phyloP scores from a whole-genome alignment of 1,140 invertebrate genomes.

The Hesperophylax magnus region DNA sequence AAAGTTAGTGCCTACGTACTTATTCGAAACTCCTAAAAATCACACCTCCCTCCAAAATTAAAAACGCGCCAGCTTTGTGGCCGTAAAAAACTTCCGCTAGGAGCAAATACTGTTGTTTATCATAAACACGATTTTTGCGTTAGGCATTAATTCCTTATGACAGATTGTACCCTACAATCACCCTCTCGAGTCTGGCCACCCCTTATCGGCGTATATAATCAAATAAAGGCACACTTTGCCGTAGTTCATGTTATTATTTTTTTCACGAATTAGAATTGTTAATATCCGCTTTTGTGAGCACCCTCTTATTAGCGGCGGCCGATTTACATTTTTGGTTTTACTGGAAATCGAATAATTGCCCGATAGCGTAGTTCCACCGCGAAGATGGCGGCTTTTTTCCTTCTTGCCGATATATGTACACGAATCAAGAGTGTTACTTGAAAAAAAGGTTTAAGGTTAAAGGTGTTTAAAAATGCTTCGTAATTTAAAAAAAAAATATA shows the following conservation, averaged over 20 bases:
- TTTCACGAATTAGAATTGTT: slow-evolving; percentile 56
- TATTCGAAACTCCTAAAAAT: too few relatives aligned
- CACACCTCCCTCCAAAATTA: too few relatives aligned
- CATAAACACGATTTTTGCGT: slow-evolving; percentile 30
- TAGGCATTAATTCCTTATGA: slow-evolving; percentile 36
- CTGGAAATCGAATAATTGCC: slow-evolving; percentile 29
- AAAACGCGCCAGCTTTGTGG: too few relatives aligned
- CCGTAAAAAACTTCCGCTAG: neutral
- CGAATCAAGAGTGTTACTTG: too few relatives aligned
- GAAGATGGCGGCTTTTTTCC: too few relatives aligned
- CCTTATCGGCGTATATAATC: slow-evolving; percentile 45
- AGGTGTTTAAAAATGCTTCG: too few relatives aligned
- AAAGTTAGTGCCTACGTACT: too few relatives aligned
- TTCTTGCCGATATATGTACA: too few relatives aligned
- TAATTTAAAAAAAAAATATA: too few relatives aligned
- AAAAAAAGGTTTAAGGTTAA: too few relatives aligned
- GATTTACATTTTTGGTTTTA: slow-evolving; percentile 39
- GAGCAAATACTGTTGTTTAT: slow-evolving; percentile 29
- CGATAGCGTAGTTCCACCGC: too few relatives aligned
- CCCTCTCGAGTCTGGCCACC: neutral
- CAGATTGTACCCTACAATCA: slow-evolving; percentile 26
- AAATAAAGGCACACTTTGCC: slow-evolving; percentile 43
- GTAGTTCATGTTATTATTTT: slow-evolving; percentile 53
- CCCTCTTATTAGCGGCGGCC: slow-evolving; percentile 31
- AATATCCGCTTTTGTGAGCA: slow-evolving; percentile 52